Evolutionary conservation across 1,140 invertebrate genomes (phyloP), one percentile per base, ranked within the genome.

Genomic region (Pantala flavescens): DNA sequence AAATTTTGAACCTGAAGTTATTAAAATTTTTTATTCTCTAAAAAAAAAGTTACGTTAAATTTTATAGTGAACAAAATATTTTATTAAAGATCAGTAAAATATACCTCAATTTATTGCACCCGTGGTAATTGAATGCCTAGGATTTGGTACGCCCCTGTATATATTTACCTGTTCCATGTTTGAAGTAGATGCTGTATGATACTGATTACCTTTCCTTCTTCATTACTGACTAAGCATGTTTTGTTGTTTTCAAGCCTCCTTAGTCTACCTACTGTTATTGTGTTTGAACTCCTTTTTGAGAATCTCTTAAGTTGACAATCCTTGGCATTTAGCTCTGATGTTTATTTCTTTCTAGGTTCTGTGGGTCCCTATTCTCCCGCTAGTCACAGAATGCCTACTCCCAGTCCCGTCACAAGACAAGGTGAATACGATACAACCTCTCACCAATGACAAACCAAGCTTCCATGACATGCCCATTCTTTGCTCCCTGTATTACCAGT

Each of bases 341-440:
- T 63, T 63, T 63, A 63, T 77, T 79, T 79, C 79, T 79, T 80
- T 81, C 78, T 80, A 84, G 83, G 84, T 80, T 84, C 84, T 77
- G 81, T 83, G 80, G 84, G 84, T 77, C 83, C 84, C 78, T 84
- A 84, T 80, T 84, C 84, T 77, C 84, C 84, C 74, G 83, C 84
- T 78, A 84, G 83, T 79, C 84, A 84, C 80, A 74, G 78, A 78
- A 78, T 78, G 78, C 78, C 78, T 75, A 78, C 78, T 75, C 78
- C 78, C 73, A 78, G 78, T 78, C 78, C 78, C 75, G 78, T 78
- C 75, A 78, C 78, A 75, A 75, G 78, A 78, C 78, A 78, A 78
- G 78, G 78, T 78, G 77, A 78, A 75, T 77, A 75, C 73, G 42
- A 72, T n/a, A 72, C 71, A 72, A 21, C 24, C 49, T 63, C 14